phyloP scores from a whole-genome alignment of 2,797 vertebrate genomes.

The Protosalanx chinensis region DNA sequence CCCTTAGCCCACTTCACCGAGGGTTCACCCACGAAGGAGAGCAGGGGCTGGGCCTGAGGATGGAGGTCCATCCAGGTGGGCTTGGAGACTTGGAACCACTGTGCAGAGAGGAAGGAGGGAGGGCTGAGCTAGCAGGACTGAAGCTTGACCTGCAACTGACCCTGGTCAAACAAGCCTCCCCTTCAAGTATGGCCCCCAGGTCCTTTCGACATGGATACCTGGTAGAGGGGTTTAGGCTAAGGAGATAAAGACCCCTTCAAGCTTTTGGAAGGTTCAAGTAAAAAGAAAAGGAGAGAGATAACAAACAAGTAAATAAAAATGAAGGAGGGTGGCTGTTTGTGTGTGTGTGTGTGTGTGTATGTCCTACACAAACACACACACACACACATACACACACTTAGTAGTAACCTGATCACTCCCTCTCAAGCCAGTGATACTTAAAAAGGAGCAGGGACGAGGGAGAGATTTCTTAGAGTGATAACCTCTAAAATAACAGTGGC shows the following conservation, averaged over 20 bases:
- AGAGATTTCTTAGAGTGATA: conserved; percentile 76
- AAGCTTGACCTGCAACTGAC: conserved; percentile 88
- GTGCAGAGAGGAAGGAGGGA: conserved; percentile 45
- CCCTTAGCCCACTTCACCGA: conserved; percentile 45
- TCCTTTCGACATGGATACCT: conserved; percentile 92
- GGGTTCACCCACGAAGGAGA: conserved; percentile 38
- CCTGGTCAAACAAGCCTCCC: conserved; percentile 82
- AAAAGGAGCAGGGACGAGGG: conserved; percentile 74
- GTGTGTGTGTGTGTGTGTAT: conserved; percentile 64
- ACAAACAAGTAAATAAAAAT: conserved; percentile 73
- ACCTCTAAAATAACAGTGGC: conserved; percentile 74
- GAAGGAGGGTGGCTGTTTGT: conserved; percentile 54
- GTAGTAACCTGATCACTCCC: conserved; percentile 73
- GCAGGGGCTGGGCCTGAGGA: too few species aligned
- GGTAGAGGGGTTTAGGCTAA: conserved; percentile 70
- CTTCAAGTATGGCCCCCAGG: conserved; percentile 41
- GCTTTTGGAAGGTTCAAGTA: conserved; percentile 59
- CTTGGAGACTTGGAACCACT: conserved; percentile 54
- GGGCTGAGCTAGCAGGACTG: conserved; percentile 81
- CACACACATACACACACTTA: conserved; percentile 56
- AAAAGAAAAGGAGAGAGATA: conserved; percentile 54
- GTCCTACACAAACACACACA: conserved; percentile 26
- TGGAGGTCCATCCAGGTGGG: neutral
- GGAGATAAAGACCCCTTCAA: conserved; percentile 74
- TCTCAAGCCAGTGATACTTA: conserved; percentile 63